Conservation (phyloP, 2,888 invertebrate genomes). For the Phengaris alcon region DNA sequence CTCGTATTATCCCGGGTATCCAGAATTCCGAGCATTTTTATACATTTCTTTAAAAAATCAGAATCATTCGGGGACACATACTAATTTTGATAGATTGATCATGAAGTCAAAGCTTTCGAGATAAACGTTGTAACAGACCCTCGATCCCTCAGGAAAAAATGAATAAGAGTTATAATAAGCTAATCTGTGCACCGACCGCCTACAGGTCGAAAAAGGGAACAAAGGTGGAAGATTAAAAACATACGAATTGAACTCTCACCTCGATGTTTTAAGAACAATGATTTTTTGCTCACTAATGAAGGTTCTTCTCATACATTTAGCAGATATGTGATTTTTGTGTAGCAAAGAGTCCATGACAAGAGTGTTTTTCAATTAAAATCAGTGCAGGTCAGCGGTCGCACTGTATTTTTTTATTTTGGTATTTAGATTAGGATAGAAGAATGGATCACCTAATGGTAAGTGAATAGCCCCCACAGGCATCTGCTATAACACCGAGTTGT, state of each 20-base stretch:
- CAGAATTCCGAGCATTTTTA: no score
- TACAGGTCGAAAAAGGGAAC: slow-evolving; percentile 19
- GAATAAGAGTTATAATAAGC: slow-evolving; percentile 32
- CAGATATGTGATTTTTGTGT: no score
- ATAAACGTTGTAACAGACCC: slow-evolving; percentile 28
- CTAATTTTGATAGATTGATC: slow-evolving; percentile 5
- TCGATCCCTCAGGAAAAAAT: slow-evolving; percentile 28
- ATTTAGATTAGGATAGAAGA: no score
- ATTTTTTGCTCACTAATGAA: neutral
- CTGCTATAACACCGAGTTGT: no score
- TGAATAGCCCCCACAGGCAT: no score
- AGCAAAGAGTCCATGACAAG: no score
- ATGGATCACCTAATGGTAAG: no score
- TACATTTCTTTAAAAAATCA: no score
- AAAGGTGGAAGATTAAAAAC: slow-evolving; percentile 22
- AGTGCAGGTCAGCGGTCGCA: no score
- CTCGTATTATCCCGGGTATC: no score
- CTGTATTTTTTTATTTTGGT: no score
- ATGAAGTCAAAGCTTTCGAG: slow-evolving; percentile 3
- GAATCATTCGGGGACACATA: neutral
- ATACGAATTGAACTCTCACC: slow-evolving; percentile 6
- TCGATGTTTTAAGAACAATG: neutral
- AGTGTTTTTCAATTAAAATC: no score
- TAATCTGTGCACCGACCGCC: slow-evolving; percentile 30
- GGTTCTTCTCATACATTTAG: neutral